Evolutionary conservation across 2,113 vertebrate genomes (phyloP).

Genomic region (Microcebus ravelobensis): DNA sequence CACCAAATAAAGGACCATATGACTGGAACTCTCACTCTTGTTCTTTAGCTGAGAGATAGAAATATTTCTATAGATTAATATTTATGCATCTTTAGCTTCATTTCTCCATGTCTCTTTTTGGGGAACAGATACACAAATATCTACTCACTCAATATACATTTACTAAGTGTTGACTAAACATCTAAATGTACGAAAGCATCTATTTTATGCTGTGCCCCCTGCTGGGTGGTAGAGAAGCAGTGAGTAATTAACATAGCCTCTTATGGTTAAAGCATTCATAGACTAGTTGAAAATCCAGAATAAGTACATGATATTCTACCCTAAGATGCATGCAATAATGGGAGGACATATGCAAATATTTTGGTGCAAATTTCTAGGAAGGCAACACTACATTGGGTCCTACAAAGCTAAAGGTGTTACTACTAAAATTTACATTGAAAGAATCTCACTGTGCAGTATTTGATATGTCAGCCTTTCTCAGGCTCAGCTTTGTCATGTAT

Average conservation of each 20-base stretch:
- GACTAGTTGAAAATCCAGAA: not conserved
- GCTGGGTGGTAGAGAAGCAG: not conserved
- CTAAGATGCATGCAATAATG: not conserved
- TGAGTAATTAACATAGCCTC: not conserved
- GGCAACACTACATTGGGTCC: not conserved
- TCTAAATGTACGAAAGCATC: not conserved
- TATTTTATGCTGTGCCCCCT: not conserved
- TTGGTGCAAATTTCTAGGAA: not conserved
- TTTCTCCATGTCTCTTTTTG: not conserved
- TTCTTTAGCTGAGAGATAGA: not conserved
- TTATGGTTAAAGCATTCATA: not conserved
- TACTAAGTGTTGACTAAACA: not conserved
- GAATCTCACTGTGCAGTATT: not conserved
- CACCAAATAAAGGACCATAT: not conserved
- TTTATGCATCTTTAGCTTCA: not conserved
- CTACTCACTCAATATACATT: not conserved
- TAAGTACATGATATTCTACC: not conserved
- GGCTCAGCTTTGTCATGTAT: slow-evolving; percentile 27
- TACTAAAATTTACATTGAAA: slow-evolving; percentile 54
- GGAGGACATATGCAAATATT: not conserved
- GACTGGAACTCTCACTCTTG: not conserved
- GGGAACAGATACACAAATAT: slow-evolving; percentile 8
- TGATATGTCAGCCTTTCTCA: not conserved
- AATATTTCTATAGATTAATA: slow-evolving; percentile 11
- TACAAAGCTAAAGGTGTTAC: not conserved